phyloP scores from a whole-genome alignment of 1,140 invertebrate genomes.

The Andricus grossulariae region DNA sequence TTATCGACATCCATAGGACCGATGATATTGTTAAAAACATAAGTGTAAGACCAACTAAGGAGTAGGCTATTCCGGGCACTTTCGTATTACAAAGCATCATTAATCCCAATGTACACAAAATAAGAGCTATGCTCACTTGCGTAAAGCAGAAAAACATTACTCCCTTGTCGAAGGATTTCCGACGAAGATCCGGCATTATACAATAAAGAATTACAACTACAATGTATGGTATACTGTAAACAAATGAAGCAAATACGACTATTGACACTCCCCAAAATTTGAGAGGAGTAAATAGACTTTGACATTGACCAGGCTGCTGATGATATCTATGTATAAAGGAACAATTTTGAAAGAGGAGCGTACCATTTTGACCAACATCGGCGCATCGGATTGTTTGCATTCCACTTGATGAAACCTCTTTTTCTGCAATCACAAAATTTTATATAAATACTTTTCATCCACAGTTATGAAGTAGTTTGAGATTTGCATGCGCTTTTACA shows the following conservation, averaged over 20 bases:
- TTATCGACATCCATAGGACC: constrained; percentile 60
- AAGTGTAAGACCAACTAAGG: constrained; percentile 51
- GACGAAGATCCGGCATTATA: constrained; percentile 45
- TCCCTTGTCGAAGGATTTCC: constrained; percentile 58
- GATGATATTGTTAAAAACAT: constrained; percentile 58
- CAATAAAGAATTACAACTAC: constrained; percentile 57
- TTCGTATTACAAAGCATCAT: constrained; percentile 54
- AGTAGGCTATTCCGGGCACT: constrained; percentile 34
- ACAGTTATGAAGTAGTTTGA: too few species aligned
- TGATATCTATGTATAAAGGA: constrained; percentile 11
- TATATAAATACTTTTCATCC: too few species aligned
- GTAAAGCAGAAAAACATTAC: constrained; percentile 54
- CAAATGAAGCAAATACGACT: constrained; percentile 57
- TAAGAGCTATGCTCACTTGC: constrained; percentile 49
- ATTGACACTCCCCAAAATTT: constrained; percentile 62
- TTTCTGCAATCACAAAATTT: constrained; percentile 14
- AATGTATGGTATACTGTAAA: constrained; percentile 61
- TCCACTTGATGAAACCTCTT: neutral
- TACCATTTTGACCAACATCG: constrained; percentile 47
- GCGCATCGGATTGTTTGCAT: constrained; percentile 25
- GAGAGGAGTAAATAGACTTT: constrained; percentile 53
- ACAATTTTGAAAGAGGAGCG: constrained; percentile 39
- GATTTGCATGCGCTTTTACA: too few species aligned
- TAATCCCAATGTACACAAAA: constrained; percentile 51
- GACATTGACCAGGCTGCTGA: constrained; percentile 44